Evolutionary conservation across 2,888 invertebrate species (phyloP), one percentile per base, ranked within the genome.

Genomic region (Rhamphomyia laevipes): DNA sequence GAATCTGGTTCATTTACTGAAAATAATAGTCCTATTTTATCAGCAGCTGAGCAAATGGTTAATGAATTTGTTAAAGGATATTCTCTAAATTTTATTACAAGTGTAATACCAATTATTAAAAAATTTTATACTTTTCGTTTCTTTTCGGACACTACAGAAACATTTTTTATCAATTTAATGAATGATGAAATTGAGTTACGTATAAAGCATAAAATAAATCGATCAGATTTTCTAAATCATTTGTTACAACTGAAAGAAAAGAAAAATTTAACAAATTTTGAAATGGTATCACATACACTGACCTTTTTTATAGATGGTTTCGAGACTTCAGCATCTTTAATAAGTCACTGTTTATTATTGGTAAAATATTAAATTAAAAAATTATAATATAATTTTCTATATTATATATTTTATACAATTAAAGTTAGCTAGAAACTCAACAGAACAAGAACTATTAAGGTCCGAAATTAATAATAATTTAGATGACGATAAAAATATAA

Each of bases 101-200:
- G 15, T 10, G 9, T 15, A 15, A 27, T 42, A n/a, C 42, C 42
- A 27, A 5, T 42, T 27, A 15, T 27, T 9, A 51, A 23, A 16
- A 50, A 50, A 21, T 45, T 56, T 41, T 55, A 49, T 27, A 55
- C 45, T 27, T 50, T 51, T 4, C 41, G 49, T 11, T 51, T 57
- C 13, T 44, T 56, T n/a, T 33, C 47, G 4, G 12, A 48, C 15
- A 43, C 75, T 1, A 91, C 92, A 61, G 91, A 64, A 21, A 10
- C 33, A 0, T 67, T 63, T 46, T 68, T 68, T 18, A 38, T 54
- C 0, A 51, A 56, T 4, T 50, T 68, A 1, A 60, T 66, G 63
- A 50, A 55, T 15, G 56, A 50, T 17, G 63, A 66, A 0, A 50
- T 66, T 10, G 54, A 63, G 18, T 45, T 61, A 1, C 58, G 69